Evolutionary conservation across 2,113 vertebrate genomes (phyloP).

Genomic region (Antechinus stuartii): DNA sequence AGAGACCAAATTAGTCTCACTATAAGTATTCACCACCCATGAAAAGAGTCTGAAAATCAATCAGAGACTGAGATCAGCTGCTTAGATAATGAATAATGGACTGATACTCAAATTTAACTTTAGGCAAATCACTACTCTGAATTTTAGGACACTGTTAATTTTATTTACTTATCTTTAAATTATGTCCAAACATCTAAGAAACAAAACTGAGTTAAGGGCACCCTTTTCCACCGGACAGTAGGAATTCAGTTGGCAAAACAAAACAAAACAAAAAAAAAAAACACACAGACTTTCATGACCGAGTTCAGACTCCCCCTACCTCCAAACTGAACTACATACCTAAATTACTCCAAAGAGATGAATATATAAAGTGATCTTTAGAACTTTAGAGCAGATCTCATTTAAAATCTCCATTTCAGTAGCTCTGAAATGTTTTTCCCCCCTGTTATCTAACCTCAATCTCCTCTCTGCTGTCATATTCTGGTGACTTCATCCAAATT

Average conservation of each 20-base stretch:
- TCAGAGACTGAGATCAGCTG: conserved; percentile 31
- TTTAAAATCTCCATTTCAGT: neutral
- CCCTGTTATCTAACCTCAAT: conserved; percentile 6
- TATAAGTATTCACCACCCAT: conserved; percentile 26
- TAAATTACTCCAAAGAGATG: conserved; percentile 16
- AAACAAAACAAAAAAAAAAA: too few species aligned
- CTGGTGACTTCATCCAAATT: conserved; percentile 8
- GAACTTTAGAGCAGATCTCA: conserved; percentile 3
- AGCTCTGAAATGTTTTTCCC: conserved; percentile 26
- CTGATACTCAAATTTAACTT: conserved; percentile 10
- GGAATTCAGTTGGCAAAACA: neutral
- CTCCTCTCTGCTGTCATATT: neutral
- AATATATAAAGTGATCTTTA: neutral
- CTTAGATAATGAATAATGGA: neutral
- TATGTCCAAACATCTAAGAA: conserved; percentile 7
- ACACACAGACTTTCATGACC: conserved; percentile 24
- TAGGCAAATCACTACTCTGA: neutral
- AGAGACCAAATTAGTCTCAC: neutral
- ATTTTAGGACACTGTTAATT: neutral
- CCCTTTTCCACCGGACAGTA: neutral
- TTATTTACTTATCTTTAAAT: conserved; percentile 37
- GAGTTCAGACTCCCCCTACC: conserved; percentile 38
- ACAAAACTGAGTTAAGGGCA: neutral
- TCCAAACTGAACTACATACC: conserved; percentile 17
- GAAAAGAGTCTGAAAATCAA: neutral